Evolutionary conservation across 2,888 invertebrate species (phyloP), one percentile per base, ranked within the genome.

Genomic region (Agapostemon virescens): DNA sequence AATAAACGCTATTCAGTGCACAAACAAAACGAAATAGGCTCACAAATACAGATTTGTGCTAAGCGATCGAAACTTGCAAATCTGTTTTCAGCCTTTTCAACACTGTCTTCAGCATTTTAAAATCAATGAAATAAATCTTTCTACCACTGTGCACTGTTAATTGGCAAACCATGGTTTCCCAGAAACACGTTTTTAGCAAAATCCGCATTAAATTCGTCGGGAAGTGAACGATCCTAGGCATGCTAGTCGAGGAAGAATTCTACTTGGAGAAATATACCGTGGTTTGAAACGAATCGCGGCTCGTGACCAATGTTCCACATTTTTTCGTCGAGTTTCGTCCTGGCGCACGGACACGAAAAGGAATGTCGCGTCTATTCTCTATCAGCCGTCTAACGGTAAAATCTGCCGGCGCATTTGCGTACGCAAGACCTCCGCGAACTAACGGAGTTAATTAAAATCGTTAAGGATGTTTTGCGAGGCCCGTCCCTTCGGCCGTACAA

Each of bases 381-480:
- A 86, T 87, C 86, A 75, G 79, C 63, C 61, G 80, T 86, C 85
- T 87, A 87, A 87, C 87, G 87, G 87, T 87, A 82, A 83, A 84
- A 61, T 71, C 72, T 71, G 78, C 71, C 82, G 73, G 77, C 84
- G 80, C 83, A 87, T 87, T 86, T 87, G 88, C 87, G 87, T 87
- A 86, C 79, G 79, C 58, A 81, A 82, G 82, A 74, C 77, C 77
- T 77, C 77, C 81, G 72, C 73, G 75, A 82, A 69, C 87, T 87
- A 88, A 88, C 87, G 87, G 87, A 88, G 87, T 88, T 88, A 87
- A 88, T 88, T 88, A 88, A 88, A 88, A 88, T 88, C 88, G 85
- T 86, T 85, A 84, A 88, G 81, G 83, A 87, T 88, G 83, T 85
- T 86, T 85, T 77, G 69, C 81, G 63, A 64, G 76, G 69, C 75